These are phyloP conservation scores for Genyomyrus donnyi DNA, from an alignment of 2,113 vertebrate species.

Conservation along the genomic window DNA sequence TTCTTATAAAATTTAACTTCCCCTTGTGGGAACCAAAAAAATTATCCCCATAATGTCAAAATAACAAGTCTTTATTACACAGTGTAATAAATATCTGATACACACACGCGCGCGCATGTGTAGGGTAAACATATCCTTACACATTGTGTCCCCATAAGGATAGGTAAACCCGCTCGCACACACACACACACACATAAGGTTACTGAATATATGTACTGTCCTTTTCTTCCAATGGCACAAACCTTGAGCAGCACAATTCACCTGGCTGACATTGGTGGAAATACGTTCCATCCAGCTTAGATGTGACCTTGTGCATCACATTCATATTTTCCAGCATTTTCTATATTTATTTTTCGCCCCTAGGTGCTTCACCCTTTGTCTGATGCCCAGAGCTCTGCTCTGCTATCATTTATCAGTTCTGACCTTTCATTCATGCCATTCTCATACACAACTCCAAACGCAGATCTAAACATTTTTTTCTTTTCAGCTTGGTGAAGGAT, in stretches of 20 bases:
- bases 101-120: too few species aligned
- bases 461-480: neutral
- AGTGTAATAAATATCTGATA: too few species aligned
- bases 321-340: conserved; percentile 30
- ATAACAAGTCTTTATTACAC: too few species aligned
- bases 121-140: too few species aligned
- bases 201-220: conserved; percentile 17
- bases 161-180: too few species aligned
- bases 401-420: neutral
- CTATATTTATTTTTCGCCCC: conserved; percentile 23
- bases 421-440: conserved; percentile 10
- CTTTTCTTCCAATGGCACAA: conserved; percentile 35
- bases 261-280: conserved; percentile 34
- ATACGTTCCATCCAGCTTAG: conserved; percentile 18
- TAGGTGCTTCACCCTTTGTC: conserved; percentile 10
- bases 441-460: neutral
- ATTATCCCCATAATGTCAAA: too few species aligned
- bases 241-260: conserved; percentile 4
- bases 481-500: neutral
- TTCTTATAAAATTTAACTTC: too few species aligned
- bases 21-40: too few species aligned
- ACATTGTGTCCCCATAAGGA: too few species aligned
- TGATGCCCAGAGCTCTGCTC: neutral
- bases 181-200: too few species aligned
- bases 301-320: conserved; percentile 40